These are phyloP conservation scores for Apodemia duryi DNA, from an alignment of 2,888 invertebrate genomes.

Conservation along the genomic window DNA sequence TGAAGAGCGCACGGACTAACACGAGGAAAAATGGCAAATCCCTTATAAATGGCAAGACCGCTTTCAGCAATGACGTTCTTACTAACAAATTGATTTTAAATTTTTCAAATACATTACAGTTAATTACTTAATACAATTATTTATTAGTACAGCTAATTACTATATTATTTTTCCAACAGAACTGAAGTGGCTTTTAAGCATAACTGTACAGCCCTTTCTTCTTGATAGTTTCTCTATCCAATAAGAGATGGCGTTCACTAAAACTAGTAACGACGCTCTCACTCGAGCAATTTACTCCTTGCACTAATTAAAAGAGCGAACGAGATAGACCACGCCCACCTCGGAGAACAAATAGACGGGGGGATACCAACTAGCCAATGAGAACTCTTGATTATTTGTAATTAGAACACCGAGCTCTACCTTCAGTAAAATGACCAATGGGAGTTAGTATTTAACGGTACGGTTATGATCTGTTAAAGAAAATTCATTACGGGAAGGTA, in stretches of 20 bases:
- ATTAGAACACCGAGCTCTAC: conserved; percentile 74
- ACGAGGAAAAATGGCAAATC: too few relatives aligned
- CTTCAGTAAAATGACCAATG: conserved; percentile 73
- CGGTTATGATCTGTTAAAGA: conserved; percentile 41
- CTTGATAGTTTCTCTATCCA: conserved; percentile 67
- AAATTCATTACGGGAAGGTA: conserved; percentile 31
- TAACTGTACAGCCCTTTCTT: conserved; percentile 47
- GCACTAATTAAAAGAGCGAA: conserved; percentile 80
- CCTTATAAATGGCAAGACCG: too few relatives aligned
- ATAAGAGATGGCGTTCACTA: conserved; percentile 71
- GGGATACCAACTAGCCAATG: conserved; percentile 66
- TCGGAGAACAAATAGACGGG: conserved; percentile 75
- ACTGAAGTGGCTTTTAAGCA: not conserved
- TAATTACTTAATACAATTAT: too few relatives aligned
- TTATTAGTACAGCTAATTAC: too few relatives aligned
- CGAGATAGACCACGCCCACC: conserved; percentile 69
- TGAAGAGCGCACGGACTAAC: too few relatives aligned
- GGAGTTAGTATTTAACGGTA: conserved; percentile 63
- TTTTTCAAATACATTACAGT: too few relatives aligned
- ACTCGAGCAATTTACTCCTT: conserved; percentile 79
- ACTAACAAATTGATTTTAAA: too few relatives aligned
- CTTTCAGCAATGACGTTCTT: too few relatives aligned
- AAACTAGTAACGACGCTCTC: conserved; percentile 64
- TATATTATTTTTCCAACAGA: not conserved
- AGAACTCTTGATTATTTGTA: conserved; percentile 76